Base-by-base conservation (phyloP, 2,797 vertebrate genomes). In the Diplodus sargus region DNA sequence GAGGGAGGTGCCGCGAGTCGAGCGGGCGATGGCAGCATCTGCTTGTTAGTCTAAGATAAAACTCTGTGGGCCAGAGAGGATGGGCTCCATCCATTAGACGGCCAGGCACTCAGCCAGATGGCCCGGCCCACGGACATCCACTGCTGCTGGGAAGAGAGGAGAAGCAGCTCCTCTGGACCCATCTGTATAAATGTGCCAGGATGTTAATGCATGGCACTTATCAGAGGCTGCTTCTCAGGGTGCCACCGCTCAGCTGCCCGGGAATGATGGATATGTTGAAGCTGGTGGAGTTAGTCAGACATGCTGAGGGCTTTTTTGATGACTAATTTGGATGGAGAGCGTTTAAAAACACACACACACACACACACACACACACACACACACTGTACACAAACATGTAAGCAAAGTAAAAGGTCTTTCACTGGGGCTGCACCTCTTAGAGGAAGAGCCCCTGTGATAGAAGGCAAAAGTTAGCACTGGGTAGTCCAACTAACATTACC, bases 11-110 rank as follows among this genome's bases (percentile, higher is more conserved):
- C 70, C 30, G 81, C 6, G 62, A 78, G 75, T 34, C 48, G 75
- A 89, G 82, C 78, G 68, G 30, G 85, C 10, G 60, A 80, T 67
- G 81, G 84, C 78, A 77, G 89, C 79, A 86, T 91, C 87, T 90
- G 91, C 83, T 92, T 90, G 89, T 92, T 91, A 87, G 90, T 86
- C 84, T 87, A 82, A 90, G 89, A 90, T 92, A 87, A 91, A 91
- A 87, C 80, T 90, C 85, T 82, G 79, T 70, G 78, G 84, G 79
- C 86, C 82, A 79, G 70, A 74, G 81, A 84, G 82, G 84, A 91
- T 28, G 78, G 81, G 79, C 79, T 89, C 74, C 82, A 85, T 91
- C 88, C 91, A 90, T 91, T 92, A 93, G 86, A 59, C 52, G 22
- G 68, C 72, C 84, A 76, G 90, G 87, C 87, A 51, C 68, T 81